Percentiles rank a stretch among this genome's conserved stretches.
These are phyloP conservation scores for Drosophila barbarae DNA, from an alignment of 2,888 invertebrate species.

Conservation along the genomic window DNA sequence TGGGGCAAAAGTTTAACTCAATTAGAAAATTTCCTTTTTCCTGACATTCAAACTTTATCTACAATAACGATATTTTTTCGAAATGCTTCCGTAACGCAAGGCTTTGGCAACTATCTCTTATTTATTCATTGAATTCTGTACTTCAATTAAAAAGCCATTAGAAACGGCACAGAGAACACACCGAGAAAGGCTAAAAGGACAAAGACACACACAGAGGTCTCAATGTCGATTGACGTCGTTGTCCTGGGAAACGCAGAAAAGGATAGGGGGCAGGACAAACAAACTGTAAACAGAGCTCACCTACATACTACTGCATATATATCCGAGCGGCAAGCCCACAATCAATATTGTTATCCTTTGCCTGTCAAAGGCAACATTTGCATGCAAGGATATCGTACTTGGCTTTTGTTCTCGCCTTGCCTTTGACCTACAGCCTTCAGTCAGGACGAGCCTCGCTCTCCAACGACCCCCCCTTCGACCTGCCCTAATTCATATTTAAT, in stretches of 20 bases:
- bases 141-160: constrained; percentile 71
- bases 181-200: constrained; percentile 6
- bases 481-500: constrained; percentile 69
- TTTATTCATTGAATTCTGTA: constrained; percentile 68
- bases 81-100: constrained; percentile 11
- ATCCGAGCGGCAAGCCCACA: constrained; percentile 32
- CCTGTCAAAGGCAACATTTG: constrained; percentile 65
- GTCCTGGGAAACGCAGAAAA: constrained; percentile 52
- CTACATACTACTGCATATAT: constrained; percentile 6
- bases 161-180: constrained; percentile 31
- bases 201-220: constrained; percentile 16
- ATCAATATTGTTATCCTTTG: constrained; percentile 69
- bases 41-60: constrained; percentile 33
- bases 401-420: constrained; percentile 38
- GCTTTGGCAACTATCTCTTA: constrained; percentile 54
- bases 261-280: constrained; percentile 25
- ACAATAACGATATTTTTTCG: constrained; percentile 10
- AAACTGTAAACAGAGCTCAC: constrained; percentile 50
- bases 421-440: constrained; percentile 50
- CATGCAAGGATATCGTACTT: constrained; percentile 58
- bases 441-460: not conserved
- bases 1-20: constrained; percentile 49
- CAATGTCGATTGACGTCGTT: constrained; percentile 55
- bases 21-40: constrained; percentile 53
- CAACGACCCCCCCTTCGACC: not conserved